phyloP scores from a whole-genome alignment of 2,113 vertebrate genomes.

The Melierax canorus region DNA sequence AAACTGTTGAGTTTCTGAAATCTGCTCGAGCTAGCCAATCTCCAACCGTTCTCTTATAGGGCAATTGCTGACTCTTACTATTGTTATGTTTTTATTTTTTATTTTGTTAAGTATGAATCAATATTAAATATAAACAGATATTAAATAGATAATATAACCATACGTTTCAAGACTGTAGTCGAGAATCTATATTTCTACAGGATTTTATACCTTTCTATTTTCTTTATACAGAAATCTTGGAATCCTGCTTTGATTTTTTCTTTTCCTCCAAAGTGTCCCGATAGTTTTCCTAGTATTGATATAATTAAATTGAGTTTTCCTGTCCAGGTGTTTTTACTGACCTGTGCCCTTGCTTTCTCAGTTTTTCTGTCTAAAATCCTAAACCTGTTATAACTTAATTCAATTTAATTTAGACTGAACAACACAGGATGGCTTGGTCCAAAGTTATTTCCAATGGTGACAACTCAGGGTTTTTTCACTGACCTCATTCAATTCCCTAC shows the following conservation, averaged over 20 bases:
- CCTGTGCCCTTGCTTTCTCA: not conserved
- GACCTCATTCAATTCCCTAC: not conserved
- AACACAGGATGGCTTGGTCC: not conserved
- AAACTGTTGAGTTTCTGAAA: not conserved
- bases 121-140: not conserved
- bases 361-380: constrained; percentile 3
- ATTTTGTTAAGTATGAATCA: not conserved
- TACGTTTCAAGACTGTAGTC: not conserved
- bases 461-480: not conserved
- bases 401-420: not conserved
- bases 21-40: not conserved
- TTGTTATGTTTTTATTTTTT: not conserved
- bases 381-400: not conserved
- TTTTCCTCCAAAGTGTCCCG: not conserved
- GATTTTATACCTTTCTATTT: not conserved
- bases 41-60: not conserved
- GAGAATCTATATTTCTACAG: not conserved
- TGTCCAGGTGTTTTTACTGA: not conserved
- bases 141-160: not conserved
- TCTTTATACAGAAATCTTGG: not conserved
- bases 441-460: not conserved
- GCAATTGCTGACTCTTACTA: not conserved
- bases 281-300: not conserved
- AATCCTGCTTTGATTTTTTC: not conserved
- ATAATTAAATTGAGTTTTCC: not conserved